These are phyloP conservation scores for Merodon equestris DNA, from an alignment of 2,888 invertebrate species.

Conservation along the genomic window DNA sequence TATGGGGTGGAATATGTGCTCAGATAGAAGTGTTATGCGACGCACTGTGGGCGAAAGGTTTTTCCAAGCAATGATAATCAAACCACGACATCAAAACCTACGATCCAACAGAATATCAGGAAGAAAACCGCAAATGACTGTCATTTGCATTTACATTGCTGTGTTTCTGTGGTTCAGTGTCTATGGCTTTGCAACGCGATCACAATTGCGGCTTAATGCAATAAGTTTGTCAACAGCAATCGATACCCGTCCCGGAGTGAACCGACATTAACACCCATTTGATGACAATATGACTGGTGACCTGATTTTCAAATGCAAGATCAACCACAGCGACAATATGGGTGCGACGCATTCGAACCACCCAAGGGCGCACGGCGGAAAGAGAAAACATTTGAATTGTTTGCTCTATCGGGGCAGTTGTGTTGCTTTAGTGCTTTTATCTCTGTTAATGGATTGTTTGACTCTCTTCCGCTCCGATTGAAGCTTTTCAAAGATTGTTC, in stretches of 20 bases:
- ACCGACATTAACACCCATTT: conserved; percentile 41
- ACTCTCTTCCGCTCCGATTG: too few relatives aligned
- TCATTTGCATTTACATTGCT: too few relatives aligned
- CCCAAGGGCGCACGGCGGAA: conserved; percentile 33
- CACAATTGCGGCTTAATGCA: conserved; percentile 21
- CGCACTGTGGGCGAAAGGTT: too few relatives aligned
- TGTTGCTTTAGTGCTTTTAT: conserved; percentile 6
- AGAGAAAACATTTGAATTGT: conserved; percentile 21
- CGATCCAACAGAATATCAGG: too few relatives aligned
- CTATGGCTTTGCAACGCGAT: neutral
- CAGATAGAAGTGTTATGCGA: too few relatives aligned
- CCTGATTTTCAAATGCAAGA: conserved; percentile 34
- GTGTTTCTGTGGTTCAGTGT: too few relatives aligned
- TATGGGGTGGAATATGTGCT: too few relatives aligned
- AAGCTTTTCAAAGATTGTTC: too few relatives aligned
- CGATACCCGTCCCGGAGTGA: conserved; percentile 22
- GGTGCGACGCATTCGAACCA: conserved; percentile 35
- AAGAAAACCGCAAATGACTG: too few relatives aligned
- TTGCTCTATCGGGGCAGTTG: too few relatives aligned
- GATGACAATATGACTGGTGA: conserved; percentile 41
- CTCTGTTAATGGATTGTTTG: conserved; percentile 25
- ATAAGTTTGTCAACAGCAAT: conserved; percentile 23
- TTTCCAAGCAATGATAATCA: too few relatives aligned
- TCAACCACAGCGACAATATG: conserved; percentile 1
- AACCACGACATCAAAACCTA: too few relatives aligned